Evolutionary conservation across 2,888 invertebrate genomes (phyloP), one percentile per base, ranked within the genome.

Genomic region (Tetropium fuscum): DNA sequence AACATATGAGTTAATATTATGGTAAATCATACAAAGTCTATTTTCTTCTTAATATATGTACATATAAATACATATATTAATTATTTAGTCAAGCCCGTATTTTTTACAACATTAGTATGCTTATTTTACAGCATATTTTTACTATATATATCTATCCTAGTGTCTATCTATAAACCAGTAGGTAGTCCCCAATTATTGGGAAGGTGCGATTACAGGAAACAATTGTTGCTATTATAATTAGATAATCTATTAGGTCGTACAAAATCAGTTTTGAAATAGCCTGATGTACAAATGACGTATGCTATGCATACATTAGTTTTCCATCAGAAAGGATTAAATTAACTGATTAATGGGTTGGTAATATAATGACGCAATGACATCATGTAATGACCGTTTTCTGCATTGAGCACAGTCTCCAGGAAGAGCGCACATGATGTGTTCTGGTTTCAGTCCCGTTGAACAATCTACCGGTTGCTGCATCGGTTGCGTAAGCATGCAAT

Each of bases 381-480:
- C 18, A 18, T 16, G 27, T 51, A 51, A 51, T 51, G 51, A 51
- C 38, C 38, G 27, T 34, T 49, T 30, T 6, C n/a, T 32, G 10
- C n/a, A 43, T 34, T 44, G 43, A 34, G 36, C 45, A 47, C 55
- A 13, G 38, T 38, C 55, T 45, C 47, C 55, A 57, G 57, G 57
- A 57, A 57, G 57, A 57, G 22, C 30, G 27, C 2, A 38, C 34
- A 30, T 47, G 53, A 61, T 49, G 56, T 60, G 66, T 61, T 64
- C 66, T 58, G 63, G 55, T 66, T 66, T 64, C 60, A 18, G 58
- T 62, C 43, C 66, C 63, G 66, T 63, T 66, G 49, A 58, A 59
- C 49, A 53, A 53, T 63, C 63, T 63, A 40, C 45, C 43, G 53
- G 36, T 57, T 55, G 45, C 55, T 45, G 43, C 40, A 49, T 40